Conservation (phyloP, 2,113 vertebrate genomes). For the Micronycteris hirsuta region DNA sequence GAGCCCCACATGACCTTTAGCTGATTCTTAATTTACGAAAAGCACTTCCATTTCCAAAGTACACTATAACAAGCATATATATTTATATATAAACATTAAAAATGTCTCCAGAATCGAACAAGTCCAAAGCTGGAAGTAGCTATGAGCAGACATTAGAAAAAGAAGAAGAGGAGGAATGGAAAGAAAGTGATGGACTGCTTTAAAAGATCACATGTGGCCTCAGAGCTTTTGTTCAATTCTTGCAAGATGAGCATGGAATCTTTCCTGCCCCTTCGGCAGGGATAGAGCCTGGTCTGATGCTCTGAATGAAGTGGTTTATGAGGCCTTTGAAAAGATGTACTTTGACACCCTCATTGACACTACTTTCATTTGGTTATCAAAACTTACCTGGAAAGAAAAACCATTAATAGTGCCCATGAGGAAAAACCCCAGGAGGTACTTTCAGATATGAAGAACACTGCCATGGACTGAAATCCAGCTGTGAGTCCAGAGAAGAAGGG, state of each 20-base stretch:
- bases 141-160: neutral
- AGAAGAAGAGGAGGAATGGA: neutral
- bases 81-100: neutral
- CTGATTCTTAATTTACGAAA: neutral
- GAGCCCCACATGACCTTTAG: neutral
- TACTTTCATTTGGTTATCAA: constrained; percentile 32
- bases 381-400: constrained; percentile 34
- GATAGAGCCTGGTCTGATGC: neutral
- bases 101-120: neutral
- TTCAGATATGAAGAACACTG: constrained; percentile 24
- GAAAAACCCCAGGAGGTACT: neutral
- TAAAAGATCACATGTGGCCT: neutral
- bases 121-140: neutral
- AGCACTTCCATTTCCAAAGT: constrained; percentile 10
- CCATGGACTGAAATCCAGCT: neutral
- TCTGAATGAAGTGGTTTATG: neutral
- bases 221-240: neutral
- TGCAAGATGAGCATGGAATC: neutral
- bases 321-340: constrained; percentile 31
- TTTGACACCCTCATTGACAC: constrained; percentile 19
- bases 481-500: neutral
- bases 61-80: neutral
- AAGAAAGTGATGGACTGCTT: neutral
- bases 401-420: constrained; percentile 29
- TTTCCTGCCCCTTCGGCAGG: neutral